Base-by-base conservation (phyloP, 2,888 invertebrate species). In the Drosophila fulvimacula region DNA sequence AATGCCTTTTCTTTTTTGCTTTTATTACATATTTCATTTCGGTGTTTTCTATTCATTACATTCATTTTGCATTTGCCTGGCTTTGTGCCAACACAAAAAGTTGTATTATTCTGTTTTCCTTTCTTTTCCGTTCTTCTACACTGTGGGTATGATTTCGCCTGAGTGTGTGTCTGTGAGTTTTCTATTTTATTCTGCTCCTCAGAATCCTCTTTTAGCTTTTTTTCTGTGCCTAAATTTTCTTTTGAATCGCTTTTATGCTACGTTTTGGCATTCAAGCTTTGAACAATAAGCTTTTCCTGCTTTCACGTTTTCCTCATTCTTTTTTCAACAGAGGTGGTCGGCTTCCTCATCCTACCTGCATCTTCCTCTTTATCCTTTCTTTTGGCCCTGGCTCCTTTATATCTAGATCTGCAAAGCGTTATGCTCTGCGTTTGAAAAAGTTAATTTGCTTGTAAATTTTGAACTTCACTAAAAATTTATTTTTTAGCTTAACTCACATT, bases 211-310 rank as follows among this genome's bases (percentile, higher is more conserved):
- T 82, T 85, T 64, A 67, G 62, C 65, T 73, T 69, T 76, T 73
- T 72, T 67, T 41, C 63, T 56, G 68, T 72, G 62, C 76, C 78
- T 64, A 73, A 76, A 76, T 76, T 70, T 82, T 69, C 69, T 70
- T 84, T 87, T 84, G 74, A 79, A 70, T 57, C 53, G 79, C 76
- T 69, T 81, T 87, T 84, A 81, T 87, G 68, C 62, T 67, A 68
- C 59, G 69, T 63, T 69, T 68, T 65, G 63, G 68, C 67, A 82
- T 87, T 81, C 81, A 84, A 68, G 68, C 63, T 55, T 39, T 62
- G 65, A 84, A 84, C 84, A 84, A 87, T 87, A 73, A 70, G 79
- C 81, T 81, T 79, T 82, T 59, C 58, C 52, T 51, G 30, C 55
- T 49, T 74, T 58, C 58, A 49, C 49, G 48, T 62, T 76, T 64